Evolutionary conservation across 2,888 invertebrate genomes (phyloP).

Genomic region (Aromia moschata): DNA sequence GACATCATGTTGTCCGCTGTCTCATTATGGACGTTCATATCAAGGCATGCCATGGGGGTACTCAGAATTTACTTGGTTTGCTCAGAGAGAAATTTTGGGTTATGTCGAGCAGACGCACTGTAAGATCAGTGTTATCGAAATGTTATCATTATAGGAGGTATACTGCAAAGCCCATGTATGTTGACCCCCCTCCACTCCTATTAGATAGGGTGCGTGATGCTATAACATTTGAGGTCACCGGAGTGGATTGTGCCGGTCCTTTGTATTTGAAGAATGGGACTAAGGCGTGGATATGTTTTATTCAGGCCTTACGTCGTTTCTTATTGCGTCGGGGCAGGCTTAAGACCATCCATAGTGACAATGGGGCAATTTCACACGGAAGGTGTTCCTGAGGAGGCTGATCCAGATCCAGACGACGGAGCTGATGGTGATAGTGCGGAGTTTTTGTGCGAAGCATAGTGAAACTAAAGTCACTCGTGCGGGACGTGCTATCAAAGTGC

Average conservation of each 20-base stretch:
- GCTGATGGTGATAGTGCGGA: too few species aligned
- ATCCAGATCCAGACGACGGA: too few species aligned
- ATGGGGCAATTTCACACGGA: too few species aligned
- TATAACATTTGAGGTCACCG: constrained; percentile 47
- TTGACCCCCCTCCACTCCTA: constrained; percentile 43
- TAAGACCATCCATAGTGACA: constrained; percentile 52
- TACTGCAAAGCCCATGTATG: constrained; percentile 32
- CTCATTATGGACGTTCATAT: constrained; percentile 30
- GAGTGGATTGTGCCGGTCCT: constrained; percentile 56
- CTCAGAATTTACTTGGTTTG: constrained; percentile 29
- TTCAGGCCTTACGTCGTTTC: constrained; percentile 50
- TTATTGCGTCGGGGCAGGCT: constrained; percentile 50
- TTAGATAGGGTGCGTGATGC: constrained; percentile 44
- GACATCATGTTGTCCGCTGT: constrained; percentile 36
- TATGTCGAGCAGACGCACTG: constrained; percentile 29
- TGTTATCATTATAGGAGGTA: constrained; percentile 38
- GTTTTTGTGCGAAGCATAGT: too few species aligned
- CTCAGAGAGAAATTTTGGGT: constrained; percentile 38
- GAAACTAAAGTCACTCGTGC: too few species aligned
- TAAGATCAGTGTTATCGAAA: constrained; percentile 28
- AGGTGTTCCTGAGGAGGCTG: too few species aligned
- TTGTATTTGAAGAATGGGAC: constrained; percentile 42
- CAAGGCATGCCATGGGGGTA: constrained; percentile 30
- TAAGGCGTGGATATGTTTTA: constrained; percentile 53
- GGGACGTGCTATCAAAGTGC: too few species aligned